Evolutionary conservation across 2,797 vertebrate genomes (phyloP).

Genomic region (Hybognathus amarus): DNA sequence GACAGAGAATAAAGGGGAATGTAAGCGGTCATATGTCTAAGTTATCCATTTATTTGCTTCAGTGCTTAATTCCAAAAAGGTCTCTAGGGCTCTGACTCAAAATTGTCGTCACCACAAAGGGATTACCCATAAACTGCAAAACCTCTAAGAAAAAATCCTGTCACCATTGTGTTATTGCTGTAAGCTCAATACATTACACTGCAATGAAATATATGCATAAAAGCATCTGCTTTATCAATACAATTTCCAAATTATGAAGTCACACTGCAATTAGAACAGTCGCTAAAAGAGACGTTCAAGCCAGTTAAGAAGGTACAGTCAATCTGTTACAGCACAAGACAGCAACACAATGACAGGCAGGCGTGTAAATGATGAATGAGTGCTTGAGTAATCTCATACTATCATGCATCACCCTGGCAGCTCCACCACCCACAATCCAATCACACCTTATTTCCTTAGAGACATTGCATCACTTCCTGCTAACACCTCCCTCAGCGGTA

Average conservation of each 20-base stretch:
- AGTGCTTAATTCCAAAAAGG: background rate
- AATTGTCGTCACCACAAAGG: background rate
- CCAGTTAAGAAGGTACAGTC: slow-evolving; percentile 15
- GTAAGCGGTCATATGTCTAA: background rate
- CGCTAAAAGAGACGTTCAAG: slow-evolving; percentile 18
- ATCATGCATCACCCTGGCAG: slow-evolving; percentile 56
- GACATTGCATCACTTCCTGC: slow-evolving; percentile 23
- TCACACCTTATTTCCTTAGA: slow-evolving; percentile 51
- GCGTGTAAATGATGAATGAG: slow-evolving; percentile 42
- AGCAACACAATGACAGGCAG: slow-evolving; percentile 26
- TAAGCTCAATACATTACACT: background rate
- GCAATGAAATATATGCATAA: slow-evolving; percentile 4
- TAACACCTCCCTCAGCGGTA: slow-evolving; percentile 5
- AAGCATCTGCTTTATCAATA: slow-evolving; percentile 32
- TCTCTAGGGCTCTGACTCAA: slow-evolving; percentile 19
- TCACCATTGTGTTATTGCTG: background rate
- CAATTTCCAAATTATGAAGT: slow-evolving; percentile 3
- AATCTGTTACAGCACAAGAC: slow-evolving; percentile 36
- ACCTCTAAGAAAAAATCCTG: background rate
- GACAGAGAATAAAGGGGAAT: background rate
- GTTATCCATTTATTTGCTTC: slow-evolving; percentile 8
- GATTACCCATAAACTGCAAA: background rate
- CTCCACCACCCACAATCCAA: slow-evolving; percentile 44
- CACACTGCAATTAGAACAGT: slow-evolving; percentile 29
- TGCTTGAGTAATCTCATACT: slow-evolving; percentile 40